Evolutionary conservation across 2,888 invertebrate genomes (phyloP).

Genomic region (Lymantria monacha): DNA sequence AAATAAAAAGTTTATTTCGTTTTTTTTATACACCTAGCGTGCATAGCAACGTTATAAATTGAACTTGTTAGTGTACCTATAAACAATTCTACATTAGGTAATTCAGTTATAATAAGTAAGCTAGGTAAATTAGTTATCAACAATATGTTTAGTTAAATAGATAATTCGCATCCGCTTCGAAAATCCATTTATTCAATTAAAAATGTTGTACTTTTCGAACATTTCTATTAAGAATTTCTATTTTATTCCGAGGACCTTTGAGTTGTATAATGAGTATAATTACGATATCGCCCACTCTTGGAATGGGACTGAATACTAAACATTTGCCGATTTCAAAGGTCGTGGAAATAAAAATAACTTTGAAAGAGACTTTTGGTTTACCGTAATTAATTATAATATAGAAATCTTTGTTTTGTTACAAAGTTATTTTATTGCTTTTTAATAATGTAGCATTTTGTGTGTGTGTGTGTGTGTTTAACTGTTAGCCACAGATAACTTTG

Average conservation of each 20-base stretch:
- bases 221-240: not conserved
- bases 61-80: no score
- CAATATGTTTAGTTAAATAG: no score
- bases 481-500: no score
- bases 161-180: no score
- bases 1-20: no score
- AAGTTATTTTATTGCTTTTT: not conserved
- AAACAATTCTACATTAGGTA: no score
- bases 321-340: conserved; percentile 1
- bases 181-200: not conserved
- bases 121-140: no score
- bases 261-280: conserved; percentile 8
- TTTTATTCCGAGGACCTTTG: not conserved
- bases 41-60: no score
- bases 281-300: conserved; percentile 6
- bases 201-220: not conserved
- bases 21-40: no score
- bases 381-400: conserved; percentile 5
- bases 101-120: no score
- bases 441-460: no score
- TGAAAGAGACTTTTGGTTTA: not conserved
- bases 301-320: conserved; percentile 9
- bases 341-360: conserved; percentile 3
- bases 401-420: not conserved
- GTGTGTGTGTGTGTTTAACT: no score